Base-by-base conservation (phyloP, 2,888 invertebrate species). In the Sesia bembeciformis region DNA sequence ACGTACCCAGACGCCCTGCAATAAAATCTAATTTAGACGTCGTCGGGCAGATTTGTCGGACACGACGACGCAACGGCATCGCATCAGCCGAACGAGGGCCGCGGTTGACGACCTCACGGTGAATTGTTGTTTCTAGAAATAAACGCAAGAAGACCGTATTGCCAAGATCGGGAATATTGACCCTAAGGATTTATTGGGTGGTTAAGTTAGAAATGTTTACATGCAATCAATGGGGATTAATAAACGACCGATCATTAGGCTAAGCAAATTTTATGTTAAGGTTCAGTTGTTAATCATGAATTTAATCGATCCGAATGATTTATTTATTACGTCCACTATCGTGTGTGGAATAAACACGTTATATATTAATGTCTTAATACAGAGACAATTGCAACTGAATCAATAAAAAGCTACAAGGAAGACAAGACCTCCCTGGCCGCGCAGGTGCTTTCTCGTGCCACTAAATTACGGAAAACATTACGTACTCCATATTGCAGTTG, bases 1-100 rank as follows among this genome's bases (percentile, higher is more conserved):
- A 46, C 46, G 46, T 74, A 74, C 66, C 74, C 83, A 82, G 85
- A 84, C 87, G 85, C 76, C 76, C 76, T 69, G 86, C 80, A 87
- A 87, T 88, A 88, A 89, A 88, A 88, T 89, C 88, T 87, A 89
- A 89, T 89, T 88, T 89, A 88, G 86, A 86, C 86, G 79, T 87
- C 71, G 77, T 74, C 72, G 71, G 70, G 76, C 83, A 83, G 88
- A 87, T 87, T 87, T 86, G 84, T 86, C 79, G 78, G 80, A 74
- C 74, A 70, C 70, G 76, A 70, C 70, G 76, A 78, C 68, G 80
- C 72, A 69, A 67, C 72, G 69, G 69, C 69, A 43, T 23, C 43
- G 55, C 58, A 57, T 54, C 65, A 60, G 58, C 61, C 64, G 66
- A 64, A 62, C 67, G 71, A 72, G 78, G 80, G 81, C 77, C 74